phyloP scores from a whole-genome alignment of 2,113 vertebrate species.

The Camelus dromedarius region DNA sequence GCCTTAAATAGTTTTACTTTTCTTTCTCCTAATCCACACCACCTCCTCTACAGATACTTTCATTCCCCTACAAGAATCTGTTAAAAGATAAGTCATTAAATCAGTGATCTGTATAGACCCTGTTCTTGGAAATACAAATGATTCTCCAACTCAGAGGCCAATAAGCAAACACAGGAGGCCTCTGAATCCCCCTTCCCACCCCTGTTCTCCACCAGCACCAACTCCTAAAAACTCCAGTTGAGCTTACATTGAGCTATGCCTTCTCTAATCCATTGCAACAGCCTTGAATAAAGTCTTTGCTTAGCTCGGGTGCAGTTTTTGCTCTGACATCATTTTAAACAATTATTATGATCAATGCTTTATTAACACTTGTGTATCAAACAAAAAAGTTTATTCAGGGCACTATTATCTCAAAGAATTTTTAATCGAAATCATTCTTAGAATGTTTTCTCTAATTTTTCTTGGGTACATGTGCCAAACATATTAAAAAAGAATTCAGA shows the following conservation, averaged over 20 bases:
- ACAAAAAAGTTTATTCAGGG: background rate
- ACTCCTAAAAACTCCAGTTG: background rate
- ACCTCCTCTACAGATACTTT: background rate
- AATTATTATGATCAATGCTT: background rate
- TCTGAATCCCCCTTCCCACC: background rate
- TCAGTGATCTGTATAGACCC: background rate
- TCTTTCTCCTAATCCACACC: background rate
- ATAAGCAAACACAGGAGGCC: background rate
- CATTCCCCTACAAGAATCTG: background rate
- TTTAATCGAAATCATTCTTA: background rate
- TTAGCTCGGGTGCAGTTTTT: background rate
- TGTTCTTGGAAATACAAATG: background rate
- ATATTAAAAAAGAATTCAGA: background rate
- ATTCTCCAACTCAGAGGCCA: background rate
- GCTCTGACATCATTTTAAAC: background rate
- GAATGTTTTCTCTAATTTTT: conserved; percentile 6
- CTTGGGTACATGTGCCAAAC: background rate
- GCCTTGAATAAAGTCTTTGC: background rate
- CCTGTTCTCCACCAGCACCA: background rate
- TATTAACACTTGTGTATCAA: background rate
- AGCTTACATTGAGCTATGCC: background rate
- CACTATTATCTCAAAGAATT: background rate
- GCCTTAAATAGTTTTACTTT: background rate
- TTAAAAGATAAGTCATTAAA: background rate
- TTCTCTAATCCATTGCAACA: background rate